phyloP scores from a whole-genome alignment of 2,888 invertebrate species.

The Octonoba sinensis region DNA sequence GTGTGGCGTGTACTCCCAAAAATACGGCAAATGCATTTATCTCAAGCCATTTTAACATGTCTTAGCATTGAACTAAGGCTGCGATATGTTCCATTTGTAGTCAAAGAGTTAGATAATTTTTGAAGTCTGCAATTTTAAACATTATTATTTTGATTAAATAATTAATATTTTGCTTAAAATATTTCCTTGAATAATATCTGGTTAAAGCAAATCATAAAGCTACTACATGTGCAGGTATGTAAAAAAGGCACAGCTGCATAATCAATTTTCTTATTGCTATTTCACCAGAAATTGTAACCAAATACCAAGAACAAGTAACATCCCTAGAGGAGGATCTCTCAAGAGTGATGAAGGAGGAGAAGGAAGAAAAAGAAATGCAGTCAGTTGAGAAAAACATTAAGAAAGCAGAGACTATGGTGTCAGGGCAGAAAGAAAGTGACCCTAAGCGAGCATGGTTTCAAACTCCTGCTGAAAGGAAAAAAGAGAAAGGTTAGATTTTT shows the following conservation, averaged over 20 bases:
- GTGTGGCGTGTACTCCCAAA: too few species aligned
- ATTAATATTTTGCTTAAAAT: background rate
- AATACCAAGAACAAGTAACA: slow-evolving; percentile 83
- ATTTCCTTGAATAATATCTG: background rate
- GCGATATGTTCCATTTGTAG: too few species aligned
- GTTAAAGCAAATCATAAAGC: background rate
- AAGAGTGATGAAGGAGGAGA: slow-evolving; percentile 86
- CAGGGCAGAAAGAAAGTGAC: slow-evolving; percentile 20
- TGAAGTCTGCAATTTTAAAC: too few species aligned
- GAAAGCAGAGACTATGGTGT: slow-evolving; percentile 78
- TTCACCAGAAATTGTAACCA: slow-evolving; percentile 80
- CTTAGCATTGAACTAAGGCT: too few species aligned
- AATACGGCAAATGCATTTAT: too few species aligned
- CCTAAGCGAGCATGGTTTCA: slow-evolving; percentile 83
- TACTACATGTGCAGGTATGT: too few species aligned
- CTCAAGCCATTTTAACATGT: too few species aligned
- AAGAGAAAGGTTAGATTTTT: slow-evolving; percentile 72
- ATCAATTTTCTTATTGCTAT: slow-evolving; percentile 64
- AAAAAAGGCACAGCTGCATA: background rate
- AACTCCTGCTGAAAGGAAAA: slow-evolving; percentile 81
- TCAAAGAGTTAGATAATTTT: too few species aligned
- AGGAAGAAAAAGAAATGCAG: slow-evolving; percentile 83
- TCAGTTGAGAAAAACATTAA: slow-evolving; percentile 88
- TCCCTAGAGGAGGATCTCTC: slow-evolving; percentile 85
- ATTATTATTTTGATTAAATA: too few species aligned